These are phyloP conservation scores for Microplitis mediator DNA, from an alignment of 1,140 invertebrate genomes.

Conservation along the genomic window DNA sequence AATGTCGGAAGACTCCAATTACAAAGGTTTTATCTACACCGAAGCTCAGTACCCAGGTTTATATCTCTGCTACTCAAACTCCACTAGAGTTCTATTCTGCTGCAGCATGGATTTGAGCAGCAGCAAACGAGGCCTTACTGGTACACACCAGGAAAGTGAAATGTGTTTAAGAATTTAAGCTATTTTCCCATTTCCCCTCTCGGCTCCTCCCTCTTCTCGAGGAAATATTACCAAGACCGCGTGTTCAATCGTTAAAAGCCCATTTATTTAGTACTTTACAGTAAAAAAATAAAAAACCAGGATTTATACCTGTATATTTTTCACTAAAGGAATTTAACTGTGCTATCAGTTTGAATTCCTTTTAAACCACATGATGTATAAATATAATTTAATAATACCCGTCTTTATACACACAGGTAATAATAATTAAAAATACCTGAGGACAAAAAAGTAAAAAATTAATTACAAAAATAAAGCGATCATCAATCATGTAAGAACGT, in stretches of 20 bases:
- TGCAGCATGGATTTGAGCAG: no score
- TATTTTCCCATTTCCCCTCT: constrained; percentile 2
- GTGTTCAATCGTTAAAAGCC: not conserved
- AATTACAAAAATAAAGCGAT: no score
- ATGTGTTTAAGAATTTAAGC: constrained; percentile 5
- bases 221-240: not conserved
- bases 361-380: not conserved
- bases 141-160: constrained; percentile 1
- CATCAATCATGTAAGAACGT: no score
- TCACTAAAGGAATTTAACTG: not conserved
- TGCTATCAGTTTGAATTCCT: not conserved
- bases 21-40: not conserved
- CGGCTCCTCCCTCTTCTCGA: not conserved
- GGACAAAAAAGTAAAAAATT: no score
- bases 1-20: constrained; percentile 2
- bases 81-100: no score
- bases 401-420: no score
- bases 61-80: not conserved
- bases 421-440: no score
- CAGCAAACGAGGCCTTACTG: no score
- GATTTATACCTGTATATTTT: not conserved
- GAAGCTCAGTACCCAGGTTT: not conserved
- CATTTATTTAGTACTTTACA: not conserved
- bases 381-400: no score
- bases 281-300: not conserved